Percentiles rank a stretch among this genome's conserved stretches.
Conservation (phyloP, 2,888 invertebrate genomes). For the Subacronicta megacephala region DNA sequence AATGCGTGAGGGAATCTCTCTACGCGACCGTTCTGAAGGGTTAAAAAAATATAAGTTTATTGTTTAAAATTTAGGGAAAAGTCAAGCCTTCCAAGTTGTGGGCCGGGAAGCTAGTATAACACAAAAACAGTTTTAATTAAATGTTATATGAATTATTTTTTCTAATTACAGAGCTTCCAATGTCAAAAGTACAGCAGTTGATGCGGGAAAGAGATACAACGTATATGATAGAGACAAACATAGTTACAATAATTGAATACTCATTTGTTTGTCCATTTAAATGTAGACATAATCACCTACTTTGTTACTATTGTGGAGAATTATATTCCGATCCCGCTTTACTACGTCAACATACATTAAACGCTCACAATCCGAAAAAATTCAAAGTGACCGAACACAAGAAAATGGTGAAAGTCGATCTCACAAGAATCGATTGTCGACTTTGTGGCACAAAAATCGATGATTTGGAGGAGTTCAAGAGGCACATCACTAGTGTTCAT, state of each 20-base stretch:
- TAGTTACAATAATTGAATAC: slow-evolving; percentile 77
- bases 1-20: no score
- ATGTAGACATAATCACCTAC: slow-evolving; percentile 79
- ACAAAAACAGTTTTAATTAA: no score
- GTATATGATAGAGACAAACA: slow-evolving; percentile 80
- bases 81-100: no score
- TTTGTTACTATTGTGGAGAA: slow-evolving; percentile 81
- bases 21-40: no score
- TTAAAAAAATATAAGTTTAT: no score
- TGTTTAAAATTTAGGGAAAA: no score
- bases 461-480: slow-evolving; percentile 73
- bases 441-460: slow-evolving; percentile 70
- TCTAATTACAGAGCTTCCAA: slow-evolving; percentile 67
- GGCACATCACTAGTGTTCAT: slow-evolving; percentile 71
- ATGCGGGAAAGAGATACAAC: slow-evolving; percentile 79
- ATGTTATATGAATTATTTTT: background rate
- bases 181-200: slow-evolving; percentile 77
- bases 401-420: slow-evolving; percentile 82
- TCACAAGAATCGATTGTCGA: slow-evolving; percentile 79
- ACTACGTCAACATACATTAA: slow-evolving; percentile 68
- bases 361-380: slow-evolving; percentile 71
- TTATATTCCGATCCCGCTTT: slow-evolving; percentile 67
- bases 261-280: slow-evolving; percentile 83
- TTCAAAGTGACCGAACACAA: slow-evolving; percentile 80
- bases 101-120: no score